These are phyloP conservation scores for Psittacula derbiana DNA, from an alignment of 2,797 vertebrate species.

Conservation along the genomic window DNA sequence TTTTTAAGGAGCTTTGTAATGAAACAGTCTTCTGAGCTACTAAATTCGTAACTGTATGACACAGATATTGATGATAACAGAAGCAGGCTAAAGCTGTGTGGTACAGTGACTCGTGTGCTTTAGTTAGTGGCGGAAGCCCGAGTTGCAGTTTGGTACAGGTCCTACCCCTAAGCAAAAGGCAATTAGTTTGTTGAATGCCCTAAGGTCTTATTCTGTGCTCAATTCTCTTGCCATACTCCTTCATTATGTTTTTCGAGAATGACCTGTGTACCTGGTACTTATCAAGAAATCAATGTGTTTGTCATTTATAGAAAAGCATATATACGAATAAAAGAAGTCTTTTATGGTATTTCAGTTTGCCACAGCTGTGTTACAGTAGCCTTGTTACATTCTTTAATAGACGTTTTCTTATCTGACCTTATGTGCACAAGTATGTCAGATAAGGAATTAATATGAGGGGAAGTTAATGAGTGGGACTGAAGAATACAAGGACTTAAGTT, in stretches of 20 bases:
- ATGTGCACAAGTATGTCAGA: background rate
- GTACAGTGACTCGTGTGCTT: background rate
- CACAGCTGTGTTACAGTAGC: background rate
- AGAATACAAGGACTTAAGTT: background rate
- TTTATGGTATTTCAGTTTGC: background rate
- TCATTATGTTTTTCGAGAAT: background rate
- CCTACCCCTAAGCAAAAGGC: background rate
- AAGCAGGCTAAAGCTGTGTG: background rate
- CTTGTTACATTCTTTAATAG: background rate
- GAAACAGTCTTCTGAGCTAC: background rate
- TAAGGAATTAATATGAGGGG: background rate
- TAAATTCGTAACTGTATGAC: background rate
- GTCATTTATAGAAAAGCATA: background rate
- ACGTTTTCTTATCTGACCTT: background rate
- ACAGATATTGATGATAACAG: background rate
- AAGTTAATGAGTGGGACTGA: background rate
- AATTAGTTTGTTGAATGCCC: rapidly evolving
- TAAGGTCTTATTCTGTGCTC: background rate
- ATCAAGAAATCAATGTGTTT: background rate
- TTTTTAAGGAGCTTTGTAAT: background rate
- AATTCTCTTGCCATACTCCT: background rate
- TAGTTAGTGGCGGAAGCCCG: background rate
- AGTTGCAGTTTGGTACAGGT: background rate
- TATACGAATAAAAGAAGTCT: background rate
- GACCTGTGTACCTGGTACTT: background rate